phyloP scores from a whole-genome alignment of 2,888 invertebrate species.

The Deilephila elpenor region DNA sequence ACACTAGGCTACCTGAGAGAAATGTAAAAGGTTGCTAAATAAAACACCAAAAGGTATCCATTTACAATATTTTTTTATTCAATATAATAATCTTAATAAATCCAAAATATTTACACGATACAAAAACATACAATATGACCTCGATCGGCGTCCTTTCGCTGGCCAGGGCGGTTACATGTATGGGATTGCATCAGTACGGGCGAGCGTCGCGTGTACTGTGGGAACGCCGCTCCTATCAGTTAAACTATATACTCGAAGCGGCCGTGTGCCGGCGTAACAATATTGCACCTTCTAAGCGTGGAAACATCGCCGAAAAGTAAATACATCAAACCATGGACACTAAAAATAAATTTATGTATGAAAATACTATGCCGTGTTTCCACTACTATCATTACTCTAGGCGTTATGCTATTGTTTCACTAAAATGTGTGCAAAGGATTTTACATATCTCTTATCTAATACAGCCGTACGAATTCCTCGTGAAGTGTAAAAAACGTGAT shows the following conservation, averaged over 20 bases:
- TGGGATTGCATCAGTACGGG: slow-evolving; percentile 40
- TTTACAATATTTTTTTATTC: slow-evolving; percentile 85
- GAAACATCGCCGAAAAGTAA: slow-evolving; percentile 32
- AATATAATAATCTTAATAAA: slow-evolving; percentile 86
- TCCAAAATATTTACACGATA: slow-evolving; percentile 85
- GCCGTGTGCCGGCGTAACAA: slow-evolving; percentile 30
- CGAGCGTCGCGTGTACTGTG: slow-evolving; percentile 7
- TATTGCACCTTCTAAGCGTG: slow-evolving; percentile 36
- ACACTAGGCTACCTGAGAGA: not conserved
- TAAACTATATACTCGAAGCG: slow-evolving; percentile 25
- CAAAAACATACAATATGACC: slow-evolving; percentile 83
- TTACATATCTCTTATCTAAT: slow-evolving; percentile 3
- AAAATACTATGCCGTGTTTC: slow-evolving; percentile 36
- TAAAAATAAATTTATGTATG: slow-evolving; percentile 30
- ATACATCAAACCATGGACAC: slow-evolving; percentile 23
- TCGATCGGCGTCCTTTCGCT: slow-evolving; percentile 71
- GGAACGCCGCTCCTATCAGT: slow-evolving; percentile 11
- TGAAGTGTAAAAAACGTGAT: slow-evolving; percentile 3
- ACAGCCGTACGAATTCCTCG: not conserved
- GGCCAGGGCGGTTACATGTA: slow-evolving; percentile 46
- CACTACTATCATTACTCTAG: slow-evolving; percentile 36
- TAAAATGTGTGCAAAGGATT: slow-evolving; percentile 17
- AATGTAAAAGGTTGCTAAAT: slow-evolving; percentile 46
- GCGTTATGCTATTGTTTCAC: slow-evolving; percentile 32
- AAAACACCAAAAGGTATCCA: slow-evolving; percentile 59